Evolutionary conservation across 1,140 invertebrate species (phyloP), one percentile per base, ranked within the genome.

Genomic region (Panagrolaimus sp.): DNA sequence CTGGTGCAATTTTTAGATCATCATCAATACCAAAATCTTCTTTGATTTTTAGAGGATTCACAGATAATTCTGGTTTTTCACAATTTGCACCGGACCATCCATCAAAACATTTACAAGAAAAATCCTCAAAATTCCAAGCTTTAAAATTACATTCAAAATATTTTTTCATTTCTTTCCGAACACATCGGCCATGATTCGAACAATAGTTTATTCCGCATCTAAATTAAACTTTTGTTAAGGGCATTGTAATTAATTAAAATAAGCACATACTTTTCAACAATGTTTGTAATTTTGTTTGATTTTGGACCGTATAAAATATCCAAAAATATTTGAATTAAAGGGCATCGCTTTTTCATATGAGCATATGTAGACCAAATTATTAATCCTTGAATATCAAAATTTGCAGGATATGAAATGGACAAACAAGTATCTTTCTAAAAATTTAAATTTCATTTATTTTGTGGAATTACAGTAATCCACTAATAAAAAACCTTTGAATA

Each of bases 341-440:
- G 21, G 28, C 52, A 58, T 28, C 21, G 2, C 12, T 58, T 28
- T 26, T 12, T 28, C 21, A 58, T 58, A 10, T 58, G 14, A 58
- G 21, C 1, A 2, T 4, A 26, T 8, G 52, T 58, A 5, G 21
- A 26, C 52, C 52, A 58, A 8, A 58, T 26, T 10, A 58, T 58
- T 6, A 58, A 3, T 26, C 52, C 52, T n/a, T 58, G 52, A 58
- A 58, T 58, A 26, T 58, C 52, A 28, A 58, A 58, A 17, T 28
- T 28, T n/a, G 52, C 52, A 1, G 52, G 14, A 17, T 26, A 58
- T 12, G 21, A 26, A 0, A 58, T 21, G 1, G 52, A 58, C 10
- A 58, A n/a, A 14, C 52, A 58, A 12, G 12, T 21, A 58, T 58
- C 52, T n/a, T 21, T 26, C 52, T 58, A n/a, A 58, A 58, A 58